Evolutionary conservation across 2,888 invertebrate genomes (phyloP), one percentile per base, ranked within the genome.

Genomic region (Cryptophagus acutangulus): DNA sequence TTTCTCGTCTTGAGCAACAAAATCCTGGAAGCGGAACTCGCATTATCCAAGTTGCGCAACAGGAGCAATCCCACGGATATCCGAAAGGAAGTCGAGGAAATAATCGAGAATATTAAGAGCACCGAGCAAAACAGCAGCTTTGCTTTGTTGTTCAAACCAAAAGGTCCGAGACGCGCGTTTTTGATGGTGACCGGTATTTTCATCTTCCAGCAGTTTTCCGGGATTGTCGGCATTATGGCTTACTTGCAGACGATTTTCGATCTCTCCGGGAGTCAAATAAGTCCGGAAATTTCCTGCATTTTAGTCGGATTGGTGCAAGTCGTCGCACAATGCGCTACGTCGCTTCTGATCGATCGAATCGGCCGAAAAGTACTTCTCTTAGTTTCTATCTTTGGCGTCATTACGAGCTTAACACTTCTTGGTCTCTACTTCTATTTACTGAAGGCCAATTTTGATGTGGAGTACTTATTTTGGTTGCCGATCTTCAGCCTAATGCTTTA

Each of bases 291-390:
- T 17, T 80, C 83, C 0, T 81, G 87, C 10, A 87, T 91, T 39
- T 77, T 88, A 33, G 77, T 92, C 34, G 87, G 83, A 6, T 59
- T 72, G 12, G 84, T 90, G 0, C 88, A 90, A 72, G 71, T 87
- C 12, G 55, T 75, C 0, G 81, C 84, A 0, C 86, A 87, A 0
- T 69, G 69, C 17, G 70, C 82, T 10, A 82, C 86, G 0, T 83
- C 86, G 0, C 56, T 82, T 13, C 74, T 89, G 16, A 87, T 86
- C 37, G 91, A 91, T 66, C 73, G 78, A 36, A 74, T 84, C 28
- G 90, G 90, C 0, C 72, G 90, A 20, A 77, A 81, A 41, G 66
- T 81, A 1, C 73, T 92, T 26, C 72, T 91, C 0, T 63, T 87
- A 1, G 63, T 79, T 15, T 88, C 88, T 0, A 77, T 82, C 1